Conservation (phyloP, 2,113 vertebrate species). For the Corvus moneduloides region DNA sequence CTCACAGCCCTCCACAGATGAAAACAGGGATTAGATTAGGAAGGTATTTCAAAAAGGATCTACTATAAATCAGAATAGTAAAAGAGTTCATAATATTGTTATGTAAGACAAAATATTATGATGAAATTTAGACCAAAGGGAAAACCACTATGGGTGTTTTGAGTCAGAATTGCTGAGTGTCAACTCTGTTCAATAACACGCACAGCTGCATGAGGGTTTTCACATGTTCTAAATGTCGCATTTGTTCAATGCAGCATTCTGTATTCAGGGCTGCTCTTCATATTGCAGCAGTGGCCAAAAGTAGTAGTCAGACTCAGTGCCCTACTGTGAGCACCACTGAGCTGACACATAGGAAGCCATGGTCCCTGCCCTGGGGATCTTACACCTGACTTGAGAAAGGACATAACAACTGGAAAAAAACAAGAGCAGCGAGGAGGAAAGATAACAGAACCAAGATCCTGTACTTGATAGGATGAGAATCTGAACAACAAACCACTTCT, state of each 20-base stretch:
- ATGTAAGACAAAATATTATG: slow-evolving; percentile 49
- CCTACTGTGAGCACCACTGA: background rate
- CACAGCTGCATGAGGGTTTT: slow-evolving; percentile 22
- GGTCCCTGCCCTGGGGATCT: background rate
- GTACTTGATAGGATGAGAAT: background rate
- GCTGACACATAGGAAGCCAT: background rate
- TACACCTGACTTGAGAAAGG: background rate
- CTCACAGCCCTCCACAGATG: background rate
- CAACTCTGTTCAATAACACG: background rate
- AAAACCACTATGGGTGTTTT: slow-evolving; percentile 37
- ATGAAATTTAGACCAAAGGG: slow-evolving; percentile 30
- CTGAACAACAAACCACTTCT: background rate
- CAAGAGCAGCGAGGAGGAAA: background rate
- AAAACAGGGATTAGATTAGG: background rate
- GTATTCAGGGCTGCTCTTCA: background rate
- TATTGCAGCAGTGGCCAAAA: background rate
- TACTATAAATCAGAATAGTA: background rate
- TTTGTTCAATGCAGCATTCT: slow-evolving; percentile 1
- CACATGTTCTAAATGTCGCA: background rate
- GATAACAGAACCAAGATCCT: background rate
- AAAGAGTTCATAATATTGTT: slow-evolving; percentile 32
- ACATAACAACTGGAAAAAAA: background rate
- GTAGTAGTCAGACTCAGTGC: background rate
- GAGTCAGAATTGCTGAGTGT: slow-evolving; percentile 9
- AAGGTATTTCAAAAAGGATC: background rate